Evolutionary conservation across 2,797 vertebrate genomes (phyloP).

Genomic region (Alectoris magna): DNA sequence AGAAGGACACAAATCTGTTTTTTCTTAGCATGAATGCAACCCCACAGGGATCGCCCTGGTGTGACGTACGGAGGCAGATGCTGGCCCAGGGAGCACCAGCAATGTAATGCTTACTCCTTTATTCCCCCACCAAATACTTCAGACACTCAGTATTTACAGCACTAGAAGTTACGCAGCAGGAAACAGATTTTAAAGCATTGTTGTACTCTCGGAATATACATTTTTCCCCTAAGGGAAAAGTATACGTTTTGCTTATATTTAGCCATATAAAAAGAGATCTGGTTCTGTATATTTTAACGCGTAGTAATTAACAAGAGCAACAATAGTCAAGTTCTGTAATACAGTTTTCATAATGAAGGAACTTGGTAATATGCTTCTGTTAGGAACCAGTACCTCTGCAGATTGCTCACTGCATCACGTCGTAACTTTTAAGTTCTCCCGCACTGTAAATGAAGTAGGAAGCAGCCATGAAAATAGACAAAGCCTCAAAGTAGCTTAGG

Average conservation of each 20-base stretch:
- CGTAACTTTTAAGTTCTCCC: neutral
- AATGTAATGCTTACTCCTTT: neutral
- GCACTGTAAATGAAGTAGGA: constrained; percentile 6
- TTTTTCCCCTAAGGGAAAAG: too few species aligned
- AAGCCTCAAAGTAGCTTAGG: constrained; percentile 30
- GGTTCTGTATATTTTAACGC: neutral
- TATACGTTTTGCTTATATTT: neutral
- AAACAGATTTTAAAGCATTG: neutral
- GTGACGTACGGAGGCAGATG: neutral
- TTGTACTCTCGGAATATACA: neutral
- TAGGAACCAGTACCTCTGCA: neutral
- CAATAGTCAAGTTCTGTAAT: neutral
- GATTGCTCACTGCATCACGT: neutral
- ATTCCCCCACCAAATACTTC: neutral
- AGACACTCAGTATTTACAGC: neutral
- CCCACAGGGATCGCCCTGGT: neutral
- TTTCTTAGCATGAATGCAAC: neutral
- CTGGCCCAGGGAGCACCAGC: neutral
- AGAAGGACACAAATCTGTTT: neutral
- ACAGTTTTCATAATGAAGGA: neutral
- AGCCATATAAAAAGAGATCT: neutral
- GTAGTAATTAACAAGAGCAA: neutral
- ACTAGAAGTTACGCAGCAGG: neutral
- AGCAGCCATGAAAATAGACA: constrained; percentile 43
- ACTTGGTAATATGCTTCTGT: neutral